These are phyloP conservation scores for Ictalurus furcatus DNA, from an alignment of 2,113 vertebrate genomes.

Conservation along the genomic window DNA sequence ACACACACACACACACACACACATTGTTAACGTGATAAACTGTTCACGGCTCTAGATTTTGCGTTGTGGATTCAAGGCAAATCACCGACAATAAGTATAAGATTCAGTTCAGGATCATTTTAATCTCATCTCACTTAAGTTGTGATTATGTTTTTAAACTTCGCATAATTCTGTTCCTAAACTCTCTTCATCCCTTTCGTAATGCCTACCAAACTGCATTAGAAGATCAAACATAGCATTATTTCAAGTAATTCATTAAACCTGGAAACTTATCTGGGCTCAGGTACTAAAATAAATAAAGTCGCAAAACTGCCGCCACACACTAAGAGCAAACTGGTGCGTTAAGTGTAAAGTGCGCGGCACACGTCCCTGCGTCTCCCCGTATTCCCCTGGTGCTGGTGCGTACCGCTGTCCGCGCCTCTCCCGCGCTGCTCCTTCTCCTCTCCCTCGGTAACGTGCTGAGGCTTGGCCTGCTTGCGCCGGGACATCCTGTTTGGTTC, in stretches of 20 bases:
- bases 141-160: not conserved
- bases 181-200: not conserved
- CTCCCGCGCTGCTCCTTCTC: conserved; percentile 70
- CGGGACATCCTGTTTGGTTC: conserved; percentile 88
- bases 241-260: not conserved
- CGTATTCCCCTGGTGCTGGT: conserved; percentile 1
- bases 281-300: not conserved
- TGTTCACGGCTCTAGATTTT: not conserved
- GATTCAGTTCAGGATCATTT: not conserved
- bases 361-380: conserved; percentile 68
- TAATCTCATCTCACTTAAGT: not conserved
- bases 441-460: conserved; percentile 84
- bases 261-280: not conserved
- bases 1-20: conserved; percentile 18
- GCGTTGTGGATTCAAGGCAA: not conserved
- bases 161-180: not conserved
- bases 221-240: not conserved
- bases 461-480: conserved; percentile 94
- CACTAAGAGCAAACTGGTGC: not conserved
- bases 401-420: conserved; percentile 30
- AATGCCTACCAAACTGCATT: not conserved
- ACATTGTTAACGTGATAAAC: not conserved
- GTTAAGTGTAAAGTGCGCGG: not conserved
- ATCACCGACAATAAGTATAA: not conserved
- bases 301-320: not conserved